phyloP scores from a whole-genome alignment of 2,113 vertebrate genomes.

The Carassius carassius region DNA sequence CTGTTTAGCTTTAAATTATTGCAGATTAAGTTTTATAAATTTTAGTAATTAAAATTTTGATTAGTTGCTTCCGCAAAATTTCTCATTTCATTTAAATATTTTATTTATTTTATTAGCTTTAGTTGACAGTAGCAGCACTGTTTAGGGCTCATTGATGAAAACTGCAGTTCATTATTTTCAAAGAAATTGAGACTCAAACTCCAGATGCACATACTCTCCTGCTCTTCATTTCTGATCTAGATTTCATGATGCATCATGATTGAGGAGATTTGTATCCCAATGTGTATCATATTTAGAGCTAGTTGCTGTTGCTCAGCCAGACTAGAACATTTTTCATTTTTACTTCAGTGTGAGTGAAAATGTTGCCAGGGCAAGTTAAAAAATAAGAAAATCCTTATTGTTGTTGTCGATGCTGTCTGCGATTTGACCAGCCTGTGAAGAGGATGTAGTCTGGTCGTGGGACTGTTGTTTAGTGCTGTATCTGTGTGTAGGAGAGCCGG shows the following conservation, averaged over 20 bases:
- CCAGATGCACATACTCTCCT: background rate
- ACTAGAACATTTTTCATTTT: background rate
- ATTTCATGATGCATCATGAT: background rate
- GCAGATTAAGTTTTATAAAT: too few relatives aligned
- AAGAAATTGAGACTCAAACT: background rate
- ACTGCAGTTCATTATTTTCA: background rate
- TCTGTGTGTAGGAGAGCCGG: slow-evolving; percentile 83
- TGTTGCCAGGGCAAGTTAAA: background rate
- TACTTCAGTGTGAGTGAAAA: background rate
- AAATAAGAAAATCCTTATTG: background rate
- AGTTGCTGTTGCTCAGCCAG: background rate
- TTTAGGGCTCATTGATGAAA: background rate
- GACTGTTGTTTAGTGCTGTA: background rate
- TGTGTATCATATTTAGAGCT: background rate
- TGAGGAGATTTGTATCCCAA: background rate
- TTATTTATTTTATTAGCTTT: background rate
- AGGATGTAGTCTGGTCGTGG: background rate
- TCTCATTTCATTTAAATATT: too few relatives aligned
- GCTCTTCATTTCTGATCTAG: background rate
- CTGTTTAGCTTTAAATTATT: too few relatives aligned
- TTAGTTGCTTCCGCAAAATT: too few relatives aligned
- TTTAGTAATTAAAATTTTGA: too few relatives aligned
- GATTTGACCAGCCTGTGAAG: background rate
- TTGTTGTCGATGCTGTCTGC: background rate
- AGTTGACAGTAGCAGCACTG: background rate